Conservation (phyloP, 2,888 invertebrate species). For the Caenorhabditis parvicauda region DNA sequence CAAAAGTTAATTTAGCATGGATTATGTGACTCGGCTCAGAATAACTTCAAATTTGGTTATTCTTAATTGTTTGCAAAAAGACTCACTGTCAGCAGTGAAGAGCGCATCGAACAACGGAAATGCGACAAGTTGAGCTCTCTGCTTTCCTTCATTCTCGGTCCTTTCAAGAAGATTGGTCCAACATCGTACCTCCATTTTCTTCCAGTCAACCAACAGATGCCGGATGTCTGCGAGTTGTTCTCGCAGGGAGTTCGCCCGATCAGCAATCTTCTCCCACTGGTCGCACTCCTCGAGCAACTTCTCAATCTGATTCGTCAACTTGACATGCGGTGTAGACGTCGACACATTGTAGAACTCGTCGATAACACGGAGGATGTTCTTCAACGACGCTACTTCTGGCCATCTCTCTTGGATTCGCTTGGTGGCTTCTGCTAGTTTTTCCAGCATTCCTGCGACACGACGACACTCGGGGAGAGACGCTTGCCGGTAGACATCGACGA, state of each 20-base stretch:
- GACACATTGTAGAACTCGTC: constrained; percentile 36
- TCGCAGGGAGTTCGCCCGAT: constrained; percentile 72
- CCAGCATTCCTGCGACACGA: constrained; percentile 25
- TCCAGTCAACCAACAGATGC: constrained; percentile 82
- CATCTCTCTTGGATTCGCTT: constrained; percentile 35
- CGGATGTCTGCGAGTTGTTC: constrained; percentile 76
- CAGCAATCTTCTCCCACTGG: constrained; percentile 60
- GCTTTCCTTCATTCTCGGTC: constrained; percentile 40
- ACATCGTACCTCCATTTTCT: constrained; percentile 68
- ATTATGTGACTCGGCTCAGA: neutral
- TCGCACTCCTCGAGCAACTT: constrained; percentile 70
- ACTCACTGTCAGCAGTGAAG: constrained; percentile 19
- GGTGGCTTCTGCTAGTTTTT: constrained; percentile 20
- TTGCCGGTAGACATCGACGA: constrained; percentile 26
- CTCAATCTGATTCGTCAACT: constrained; percentile 86
- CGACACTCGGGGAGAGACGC: constrained; percentile 29
- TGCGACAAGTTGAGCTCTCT: constrained; percentile 44
- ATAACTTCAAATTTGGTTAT: neutral
- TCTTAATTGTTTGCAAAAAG: neutral
- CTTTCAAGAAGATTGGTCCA: constrained; percentile 46
- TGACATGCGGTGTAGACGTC: constrained; percentile 76
- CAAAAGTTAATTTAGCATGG: too few relatives aligned
- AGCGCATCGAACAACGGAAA: constrained; percentile 55
- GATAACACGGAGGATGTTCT: constrained; percentile 34
- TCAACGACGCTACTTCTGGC: constrained; percentile 48